These are phyloP conservation scores for Callipepla californica DNA, from an alignment of 2,113 vertebrate species.

Conservation along the genomic window DNA sequence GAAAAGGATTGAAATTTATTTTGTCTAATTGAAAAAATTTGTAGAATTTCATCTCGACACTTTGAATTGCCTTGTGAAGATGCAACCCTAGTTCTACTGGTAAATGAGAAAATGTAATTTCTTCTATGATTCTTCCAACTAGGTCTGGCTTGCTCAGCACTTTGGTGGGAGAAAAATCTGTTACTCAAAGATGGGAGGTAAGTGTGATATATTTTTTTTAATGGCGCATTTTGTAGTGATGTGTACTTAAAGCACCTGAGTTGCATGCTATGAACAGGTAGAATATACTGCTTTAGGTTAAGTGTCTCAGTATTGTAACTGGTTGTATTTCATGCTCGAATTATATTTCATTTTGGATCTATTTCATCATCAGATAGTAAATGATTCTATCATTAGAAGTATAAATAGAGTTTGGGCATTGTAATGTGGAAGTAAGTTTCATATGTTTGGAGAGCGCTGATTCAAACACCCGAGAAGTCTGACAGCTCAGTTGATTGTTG, in stretches of 20 bases:
- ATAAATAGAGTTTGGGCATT: neutral
- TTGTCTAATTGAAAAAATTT: neutral
- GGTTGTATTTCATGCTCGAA: neutral
- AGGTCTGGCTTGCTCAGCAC: slow-evolving; percentile 98
- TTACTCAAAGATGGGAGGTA: slow-evolving; percentile 99
- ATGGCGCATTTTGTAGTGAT: neutral
- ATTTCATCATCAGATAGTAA: neutral
- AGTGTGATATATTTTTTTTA: slow-evolving; percentile 1
- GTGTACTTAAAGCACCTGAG: accelerated
- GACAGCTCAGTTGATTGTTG: neutral
- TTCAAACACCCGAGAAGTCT: neutral
- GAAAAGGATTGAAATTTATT: neutral
- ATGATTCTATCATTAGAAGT: neutral
- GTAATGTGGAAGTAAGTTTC: neutral
- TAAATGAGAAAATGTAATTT: neutral
- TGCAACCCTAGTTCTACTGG: neutral
- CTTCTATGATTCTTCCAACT: neutral
- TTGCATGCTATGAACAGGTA: neutral
- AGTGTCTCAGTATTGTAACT: neutral
- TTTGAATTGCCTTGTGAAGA: neutral
- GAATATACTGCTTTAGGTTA: neutral
- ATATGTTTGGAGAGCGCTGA: neutral
- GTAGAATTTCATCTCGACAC: neutral
- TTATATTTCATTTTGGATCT: no score
- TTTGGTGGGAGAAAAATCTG: slow-evolving; percentile 96